Evolutionary conservation across 2,113 vertebrate species (phyloP).

Genomic region (Heterotilapia buettikoferi): DNA sequence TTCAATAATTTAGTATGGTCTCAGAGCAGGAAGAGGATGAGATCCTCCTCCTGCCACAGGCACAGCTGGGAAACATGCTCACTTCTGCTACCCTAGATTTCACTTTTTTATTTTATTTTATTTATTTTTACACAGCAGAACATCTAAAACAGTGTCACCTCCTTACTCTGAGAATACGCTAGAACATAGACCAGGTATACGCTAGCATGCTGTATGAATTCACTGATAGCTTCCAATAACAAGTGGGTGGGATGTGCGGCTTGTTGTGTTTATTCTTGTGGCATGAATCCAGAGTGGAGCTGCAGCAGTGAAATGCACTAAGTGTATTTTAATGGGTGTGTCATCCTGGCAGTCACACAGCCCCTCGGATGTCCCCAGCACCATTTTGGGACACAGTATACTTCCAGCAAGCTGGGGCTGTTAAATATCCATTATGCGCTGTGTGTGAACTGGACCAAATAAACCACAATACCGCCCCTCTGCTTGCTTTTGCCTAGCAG

Average conservation of each 20-base stretch:
- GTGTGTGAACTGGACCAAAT: conserved; percentile 40
- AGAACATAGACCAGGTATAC: background rate
- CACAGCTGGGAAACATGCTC: conserved; percentile 23
- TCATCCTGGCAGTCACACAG: conserved; percentile 38
- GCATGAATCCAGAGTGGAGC: conserved; percentile 1
- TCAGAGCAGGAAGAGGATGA: conserved; percentile 6
- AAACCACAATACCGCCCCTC: conserved; percentile 24
- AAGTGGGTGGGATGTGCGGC: background rate
- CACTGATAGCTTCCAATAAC: background rate
- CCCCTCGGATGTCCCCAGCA: conserved; percentile 25
- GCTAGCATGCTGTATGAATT: background rate
- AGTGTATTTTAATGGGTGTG: conserved; percentile 54
- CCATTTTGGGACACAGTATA: conserved; percentile 39
- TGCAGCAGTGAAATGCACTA: conserved; percentile 25
- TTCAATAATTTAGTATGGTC: conserved; percentile 48
- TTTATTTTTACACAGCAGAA: background rate
- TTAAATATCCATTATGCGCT: conserved; percentile 59
- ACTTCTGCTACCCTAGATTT: background rate
- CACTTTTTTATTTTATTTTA: background rate
- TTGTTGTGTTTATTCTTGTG: conserved; percentile 10
- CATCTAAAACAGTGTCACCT: background rate
- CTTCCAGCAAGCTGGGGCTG: conserved; percentile 41
- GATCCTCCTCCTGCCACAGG: conserved; percentile 20
- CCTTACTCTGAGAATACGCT: background rate
- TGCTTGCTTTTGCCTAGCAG: background rate